Evolutionary conservation across 53 echinoderm and acorn worm species (phyloP), one percentile per base, ranked within the genome.

Genomic region (Paracentrotus lividus): DNA sequence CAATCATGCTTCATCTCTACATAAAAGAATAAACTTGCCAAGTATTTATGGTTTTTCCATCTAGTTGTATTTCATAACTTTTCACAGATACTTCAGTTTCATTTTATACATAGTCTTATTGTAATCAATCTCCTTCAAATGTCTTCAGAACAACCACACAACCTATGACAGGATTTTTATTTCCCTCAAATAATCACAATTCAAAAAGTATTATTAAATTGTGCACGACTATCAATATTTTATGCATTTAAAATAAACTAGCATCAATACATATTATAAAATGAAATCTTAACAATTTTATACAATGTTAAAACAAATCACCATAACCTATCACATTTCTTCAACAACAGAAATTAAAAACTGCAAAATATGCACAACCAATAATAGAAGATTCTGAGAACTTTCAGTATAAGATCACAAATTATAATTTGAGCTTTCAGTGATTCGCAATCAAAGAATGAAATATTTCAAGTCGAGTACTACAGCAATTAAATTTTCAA

Each of bases 1-100:
- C 36, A 40, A 72, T 72, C 72, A 36, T 40, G 20, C 40, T 18
- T 72, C 36, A 72, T 38, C 69, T 13, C 69, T 36, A 20, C 38
- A 40, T 6, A 2, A 14, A 69, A 38, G 6, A 72, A 38, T 16
- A 72, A 38, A 72, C 64, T 40, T 18, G 72, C 40, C 3, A 40
- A 72, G 20, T 40, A 36, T 36, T 34, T 4, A 72, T 20, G 64
- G 26, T 64, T 72, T 72, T 72, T 72, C 72, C 27, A 3, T 72
- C 38, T 72, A 21, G 36, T 36, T 72, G 72, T 72, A 72, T 72
- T 72, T 72, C 72, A 40, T 40, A 72, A 72, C 40, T 72, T 72
- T 40, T 72, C 72, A 72, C 72, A 72, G 36, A 72, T 72, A 38
- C 72, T 36, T 72, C 36, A 38, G 16, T 32, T 40, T 20, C n/a